These are phyloP conservation scores for Clarias platycephalus DNA, from an alignment of 2,797 vertebrate genomes.

Conservation along the genomic window DNA sequence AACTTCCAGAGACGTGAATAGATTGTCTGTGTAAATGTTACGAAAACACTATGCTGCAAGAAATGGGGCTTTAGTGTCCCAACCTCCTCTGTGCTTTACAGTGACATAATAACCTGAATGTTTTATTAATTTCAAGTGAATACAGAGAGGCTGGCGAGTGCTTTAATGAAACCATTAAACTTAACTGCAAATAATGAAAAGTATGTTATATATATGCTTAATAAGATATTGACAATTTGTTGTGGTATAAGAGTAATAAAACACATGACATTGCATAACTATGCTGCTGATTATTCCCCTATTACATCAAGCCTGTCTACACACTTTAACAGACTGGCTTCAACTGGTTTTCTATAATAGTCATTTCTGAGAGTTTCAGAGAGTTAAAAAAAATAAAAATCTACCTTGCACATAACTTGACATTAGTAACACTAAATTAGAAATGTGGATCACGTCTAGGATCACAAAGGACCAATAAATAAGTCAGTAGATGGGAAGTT, in stretches of 20 bases:
- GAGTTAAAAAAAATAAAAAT: neutral
- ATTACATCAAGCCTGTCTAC: neutral
- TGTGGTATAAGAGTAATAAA: neutral
- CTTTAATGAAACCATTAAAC: neutral
- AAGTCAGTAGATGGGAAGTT: neutral
- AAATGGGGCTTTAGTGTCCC: neutral
- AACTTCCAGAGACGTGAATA: neutral
- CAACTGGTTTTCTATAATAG: neutral
- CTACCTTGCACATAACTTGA: neutral
- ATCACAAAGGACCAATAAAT: neutral
- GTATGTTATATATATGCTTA: neutral
- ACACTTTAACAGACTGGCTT: neutral
- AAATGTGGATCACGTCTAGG: neutral
- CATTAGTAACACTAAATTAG: neutral
- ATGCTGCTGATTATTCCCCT: neutral
- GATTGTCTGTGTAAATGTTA: neutral
- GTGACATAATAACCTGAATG: neutral
- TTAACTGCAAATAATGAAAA: neutral
- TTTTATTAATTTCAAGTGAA: neutral
- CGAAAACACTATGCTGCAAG: neutral
- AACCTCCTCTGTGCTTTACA: neutral
- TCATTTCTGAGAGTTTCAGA: neutral
- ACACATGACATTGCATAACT: neutral
- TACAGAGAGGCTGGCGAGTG: no score
- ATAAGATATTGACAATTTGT: neutral